Evolutionary conservation across 2,113 vertebrate genomes (phyloP).

Genomic region (Thermophis baileyi): DNA sequence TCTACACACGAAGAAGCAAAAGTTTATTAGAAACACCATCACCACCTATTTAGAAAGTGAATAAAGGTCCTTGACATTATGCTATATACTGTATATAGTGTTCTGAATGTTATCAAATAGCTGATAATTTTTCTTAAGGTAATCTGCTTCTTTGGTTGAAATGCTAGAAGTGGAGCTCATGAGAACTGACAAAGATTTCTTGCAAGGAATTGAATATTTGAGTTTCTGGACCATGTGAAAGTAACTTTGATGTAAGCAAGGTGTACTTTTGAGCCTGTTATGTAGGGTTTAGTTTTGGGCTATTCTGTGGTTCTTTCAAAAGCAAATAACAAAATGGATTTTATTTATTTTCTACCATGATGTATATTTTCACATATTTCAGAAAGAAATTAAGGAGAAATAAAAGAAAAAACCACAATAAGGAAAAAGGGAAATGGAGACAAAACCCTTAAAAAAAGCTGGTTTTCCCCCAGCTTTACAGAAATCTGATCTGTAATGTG

Average conservation of each 20-base stretch:
- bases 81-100: not conserved
- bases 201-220: not conserved
- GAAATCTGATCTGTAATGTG: not conserved
- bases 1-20: slow-evolving; percentile 65
- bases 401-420: not conserved
- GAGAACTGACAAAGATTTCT: not conserved
- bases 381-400: not conserved
- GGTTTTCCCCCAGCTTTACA: not conserved
- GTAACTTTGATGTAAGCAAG: not conserved
- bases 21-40: rapidly evolving
- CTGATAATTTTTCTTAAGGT: not conserved
- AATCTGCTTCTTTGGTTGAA: not conserved
- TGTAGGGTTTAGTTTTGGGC: not conserved
- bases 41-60: not conserved
- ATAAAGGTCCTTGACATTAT: not conserved
- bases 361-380: not conserved
- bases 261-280: no score
- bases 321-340: not conserved
- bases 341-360: not conserved
- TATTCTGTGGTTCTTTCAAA: not conserved
- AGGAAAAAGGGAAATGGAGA: not conserved
- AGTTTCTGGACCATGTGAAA: not conserved
- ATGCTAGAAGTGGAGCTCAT: not conserved
- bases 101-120: not conserved
- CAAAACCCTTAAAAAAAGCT: not conserved